phyloP scores from a whole-genome alignment of 2,113 vertebrate genomes.

The Dipodomys spectabilis region DNA sequence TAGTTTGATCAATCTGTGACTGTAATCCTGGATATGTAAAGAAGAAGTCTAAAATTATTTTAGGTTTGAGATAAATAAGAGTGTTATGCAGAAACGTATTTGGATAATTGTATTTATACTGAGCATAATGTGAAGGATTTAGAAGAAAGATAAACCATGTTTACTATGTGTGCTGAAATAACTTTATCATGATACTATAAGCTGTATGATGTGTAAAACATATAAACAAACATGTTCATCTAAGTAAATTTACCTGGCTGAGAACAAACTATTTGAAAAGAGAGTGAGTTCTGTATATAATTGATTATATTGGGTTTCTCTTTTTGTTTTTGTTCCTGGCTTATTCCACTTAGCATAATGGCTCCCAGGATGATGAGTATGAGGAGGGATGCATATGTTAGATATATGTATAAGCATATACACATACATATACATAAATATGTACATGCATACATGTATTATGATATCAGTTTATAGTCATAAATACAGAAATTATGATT shows the following conservation, averaged over 20 bases:
- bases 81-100: not conserved
- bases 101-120: not conserved
- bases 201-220: not conserved
- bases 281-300: not conserved
- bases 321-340: not conserved
- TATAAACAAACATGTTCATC: not conserved
- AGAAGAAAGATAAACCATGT: conserved; percentile 23
- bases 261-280: conserved; percentile 10
- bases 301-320: not conserved
- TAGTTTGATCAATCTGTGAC: conserved; percentile 18
- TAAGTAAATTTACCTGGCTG: conserved; percentile 11
- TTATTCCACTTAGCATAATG: not conserved
- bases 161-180: conserved; percentile 4
- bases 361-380: not conserved
- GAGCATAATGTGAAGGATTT: conserved; percentile 30
- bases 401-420: not conserved
- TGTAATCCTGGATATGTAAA: not conserved
- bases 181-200: not conserved
- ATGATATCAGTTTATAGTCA: not conserved
- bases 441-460: not conserved
- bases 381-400: not conserved
- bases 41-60: conserved; percentile 25
- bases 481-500: not conserved
- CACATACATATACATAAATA: too few relatives aligned
- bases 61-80: conserved; percentile 5